phyloP scores from a whole-genome alignment of 2,113 vertebrate species.

The Setophaga petechia region DNA sequence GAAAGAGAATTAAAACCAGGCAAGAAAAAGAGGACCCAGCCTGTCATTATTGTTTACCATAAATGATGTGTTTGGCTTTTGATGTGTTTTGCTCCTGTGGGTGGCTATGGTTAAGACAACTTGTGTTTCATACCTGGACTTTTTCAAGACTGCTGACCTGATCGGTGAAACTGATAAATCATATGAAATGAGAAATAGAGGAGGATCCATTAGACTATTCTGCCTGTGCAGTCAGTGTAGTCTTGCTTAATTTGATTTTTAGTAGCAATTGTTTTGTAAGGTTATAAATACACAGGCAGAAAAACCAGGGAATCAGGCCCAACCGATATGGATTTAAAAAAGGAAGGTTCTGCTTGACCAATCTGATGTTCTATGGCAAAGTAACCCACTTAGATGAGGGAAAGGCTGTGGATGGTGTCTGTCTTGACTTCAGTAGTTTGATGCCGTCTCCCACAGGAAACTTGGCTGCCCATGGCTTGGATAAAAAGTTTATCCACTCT shows the following conservation, averaged over 20 bases:
- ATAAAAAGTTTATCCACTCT: not conserved
- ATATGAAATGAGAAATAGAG: not conserved
- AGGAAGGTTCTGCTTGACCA: not conserved
- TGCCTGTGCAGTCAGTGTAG: not conserved
- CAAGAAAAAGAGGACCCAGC: not conserved
- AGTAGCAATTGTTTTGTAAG: not conserved
- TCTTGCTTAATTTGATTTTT: not conserved
- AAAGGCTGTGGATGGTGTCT: not conserved
- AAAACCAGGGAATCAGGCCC: not conserved
- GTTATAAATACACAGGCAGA: not conserved
- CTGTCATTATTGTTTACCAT: not conserved
- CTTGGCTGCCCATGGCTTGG: fast-evolving
- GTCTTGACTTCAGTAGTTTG: not conserved
- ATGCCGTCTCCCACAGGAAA: not conserved
- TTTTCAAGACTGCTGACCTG: not conserved
- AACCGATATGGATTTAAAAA: not conserved
- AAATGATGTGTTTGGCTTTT: not conserved
- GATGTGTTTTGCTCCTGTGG: not conserved
- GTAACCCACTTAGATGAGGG: fast-evolving
- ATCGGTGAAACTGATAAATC: not conserved
- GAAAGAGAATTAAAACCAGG: not conserved
- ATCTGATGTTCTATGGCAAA: not conserved
- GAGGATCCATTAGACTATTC: not conserved
- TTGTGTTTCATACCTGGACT: not conserved
- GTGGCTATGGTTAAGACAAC: not conserved